These are phyloP conservation scores for Todus mexicanus DNA, from an alignment of 2,797 vertebrate species.

Conservation along the genomic window DNA sequence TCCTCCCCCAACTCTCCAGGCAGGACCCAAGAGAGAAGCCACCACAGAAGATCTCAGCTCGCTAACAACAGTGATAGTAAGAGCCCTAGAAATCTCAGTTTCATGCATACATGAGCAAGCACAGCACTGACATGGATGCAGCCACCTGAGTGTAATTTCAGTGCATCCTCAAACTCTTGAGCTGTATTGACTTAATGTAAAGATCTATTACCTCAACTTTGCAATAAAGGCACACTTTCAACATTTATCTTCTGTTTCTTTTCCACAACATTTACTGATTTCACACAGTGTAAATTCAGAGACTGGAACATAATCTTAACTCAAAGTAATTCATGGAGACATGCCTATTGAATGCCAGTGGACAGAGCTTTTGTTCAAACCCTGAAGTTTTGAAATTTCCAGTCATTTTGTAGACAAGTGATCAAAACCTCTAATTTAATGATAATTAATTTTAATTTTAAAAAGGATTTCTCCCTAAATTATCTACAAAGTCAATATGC, in stretches of 20 bases:
- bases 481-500: neutral
- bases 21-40: neutral
- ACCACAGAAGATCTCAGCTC: neutral
- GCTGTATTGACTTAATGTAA: neutral
- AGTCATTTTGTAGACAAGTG: neutral
- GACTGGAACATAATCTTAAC: neutral
- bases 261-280: neutral
- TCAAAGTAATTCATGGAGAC: neutral
- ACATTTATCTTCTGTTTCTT: neutral
- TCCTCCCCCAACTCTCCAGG: neutral
- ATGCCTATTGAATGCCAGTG: neutral
- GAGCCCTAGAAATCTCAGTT: neutral
- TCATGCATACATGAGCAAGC: fast-evolving
- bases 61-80: neutral
- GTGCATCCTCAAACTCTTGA: neutral
- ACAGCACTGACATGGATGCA: neutral
- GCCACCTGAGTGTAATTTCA: neutral
- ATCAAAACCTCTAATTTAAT: constrained; percentile 18
- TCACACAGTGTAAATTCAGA: neutral
- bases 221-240: neutral
- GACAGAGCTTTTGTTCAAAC: neutral
- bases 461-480: neutral
- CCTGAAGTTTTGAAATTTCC: neutral
- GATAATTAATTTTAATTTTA: constrained; percentile 54
- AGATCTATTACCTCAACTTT: neutral